A percentile compares a stretch with the other conserved stretches of the same genome.
These are phyloP conservation scores for Poecile atricapillus DNA, from an alignment of 2,113 vertebrate genomes.

Conservation along the genomic window DNA sequence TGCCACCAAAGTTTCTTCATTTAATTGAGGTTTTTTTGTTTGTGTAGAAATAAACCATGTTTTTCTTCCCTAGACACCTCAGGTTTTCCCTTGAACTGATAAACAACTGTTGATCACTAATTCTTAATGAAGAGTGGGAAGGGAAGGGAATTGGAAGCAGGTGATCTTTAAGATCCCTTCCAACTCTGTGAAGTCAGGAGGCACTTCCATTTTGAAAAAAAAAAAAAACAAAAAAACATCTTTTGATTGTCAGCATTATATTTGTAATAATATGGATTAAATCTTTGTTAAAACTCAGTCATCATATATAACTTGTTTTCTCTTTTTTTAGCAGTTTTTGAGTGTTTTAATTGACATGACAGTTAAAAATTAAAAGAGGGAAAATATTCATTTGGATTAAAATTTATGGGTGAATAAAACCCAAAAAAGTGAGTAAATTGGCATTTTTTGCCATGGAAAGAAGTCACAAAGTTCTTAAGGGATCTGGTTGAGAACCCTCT, in stretches of 20 bases:
- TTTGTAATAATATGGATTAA: neutral
- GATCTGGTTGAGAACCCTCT: fast-evolving
- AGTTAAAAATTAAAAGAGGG: neutral
- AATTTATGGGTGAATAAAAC: neutral
- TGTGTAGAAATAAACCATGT: fast-evolving
- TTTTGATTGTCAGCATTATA: neutral
- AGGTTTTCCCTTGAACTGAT: neutral
- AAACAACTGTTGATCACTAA: neutral
- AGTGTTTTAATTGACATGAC: neutral
- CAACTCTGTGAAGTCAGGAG: neutral
- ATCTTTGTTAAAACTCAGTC: neutral
- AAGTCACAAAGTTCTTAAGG: neutral
- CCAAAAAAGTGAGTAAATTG: neutral
- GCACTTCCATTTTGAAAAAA: neutral
- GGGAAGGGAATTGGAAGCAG: too few species aligned
- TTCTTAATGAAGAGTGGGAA: neutral
- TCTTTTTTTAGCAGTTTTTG: neutral
- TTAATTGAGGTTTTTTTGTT: neutral
- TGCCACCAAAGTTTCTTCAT: neutral
- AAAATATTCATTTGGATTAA: neutral
- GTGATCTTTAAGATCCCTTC: neutral
- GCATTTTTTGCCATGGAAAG: neutral
- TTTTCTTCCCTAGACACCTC: neutral
- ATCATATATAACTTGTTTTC: neutral
- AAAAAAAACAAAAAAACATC: too few species aligned